Percentiles rank a stretch among this genome's conserved stretches.
These are phyloP conservation scores for Eustalomyia histrio DNA, from an alignment of 2,888 invertebrate species.

Conservation along the genomic window DNA sequence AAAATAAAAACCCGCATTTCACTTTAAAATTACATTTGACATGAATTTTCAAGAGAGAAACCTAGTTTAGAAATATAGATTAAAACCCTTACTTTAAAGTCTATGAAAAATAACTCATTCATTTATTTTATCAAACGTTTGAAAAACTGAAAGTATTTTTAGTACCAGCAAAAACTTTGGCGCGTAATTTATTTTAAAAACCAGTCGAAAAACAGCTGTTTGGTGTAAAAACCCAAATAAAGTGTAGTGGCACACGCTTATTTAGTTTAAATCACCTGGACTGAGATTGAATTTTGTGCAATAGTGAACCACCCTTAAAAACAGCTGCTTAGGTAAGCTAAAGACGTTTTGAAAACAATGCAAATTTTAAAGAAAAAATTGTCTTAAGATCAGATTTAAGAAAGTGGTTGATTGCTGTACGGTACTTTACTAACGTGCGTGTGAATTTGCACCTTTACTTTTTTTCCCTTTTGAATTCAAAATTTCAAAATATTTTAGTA, in stretches of 20 bases:
- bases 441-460: conserved; percentile 60
- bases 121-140: too few relatives aligned
- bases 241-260: conserved; percentile 42
- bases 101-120: too few relatives aligned
- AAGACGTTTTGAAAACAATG: background rate
- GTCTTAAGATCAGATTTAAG: conserved; percentile 33
- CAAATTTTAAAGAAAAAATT: background rate
- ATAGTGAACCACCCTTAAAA: conserved; percentile 16
- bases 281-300: conserved; percentile 42
- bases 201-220: conserved; percentile 1
- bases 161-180: conserved; percentile 21
- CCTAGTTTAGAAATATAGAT: too few relatives aligned
- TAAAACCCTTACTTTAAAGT: too few relatives aligned
- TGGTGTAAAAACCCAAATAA: conserved; percentile 22
- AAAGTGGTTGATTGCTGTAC: background rate
- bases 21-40: too few relatives aligned
- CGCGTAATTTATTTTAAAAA: conserved; percentile 12
- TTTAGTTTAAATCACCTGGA: conserved; percentile 54
- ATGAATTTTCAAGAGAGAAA: too few relatives aligned
- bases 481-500: conserved; percentile 13
- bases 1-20: too few relatives aligned
- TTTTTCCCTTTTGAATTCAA: background rate
- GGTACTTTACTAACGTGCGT: conserved; percentile 14
- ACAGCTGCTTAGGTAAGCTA: conserved; percentile 36
- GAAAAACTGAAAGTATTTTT: too few relatives aligned